Conservation (phyloP, 2,888 invertebrate species). For the Atherix ibis region DNA sequence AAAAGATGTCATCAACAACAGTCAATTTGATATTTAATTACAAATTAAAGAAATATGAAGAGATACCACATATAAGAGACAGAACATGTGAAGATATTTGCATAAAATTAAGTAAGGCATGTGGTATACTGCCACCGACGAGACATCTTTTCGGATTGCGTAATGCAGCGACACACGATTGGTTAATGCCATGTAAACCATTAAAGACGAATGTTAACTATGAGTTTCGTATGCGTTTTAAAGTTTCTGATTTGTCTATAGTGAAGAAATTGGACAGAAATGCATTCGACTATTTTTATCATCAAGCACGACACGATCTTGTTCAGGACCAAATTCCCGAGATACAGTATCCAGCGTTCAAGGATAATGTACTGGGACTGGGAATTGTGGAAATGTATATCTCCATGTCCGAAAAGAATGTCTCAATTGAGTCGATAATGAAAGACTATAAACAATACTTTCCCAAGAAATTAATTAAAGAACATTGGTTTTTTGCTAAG, state of each 20-base stretch:
- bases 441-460: constrained; percentile 70
- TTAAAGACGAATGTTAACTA: constrained; percentile 39
- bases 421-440: constrained; percentile 49
- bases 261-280: constrained; percentile 42
- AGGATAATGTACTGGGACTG: constrained; percentile 63
- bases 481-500: constrained; percentile 59
- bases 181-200: constrained; percentile 49
- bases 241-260: constrained; percentile 35
- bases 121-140: constrained; percentile 59
- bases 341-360: constrained; percentile 60
- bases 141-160: constrained; percentile 64
- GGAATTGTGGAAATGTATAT: constrained; percentile 80
- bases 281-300: constrained; percentile 73
- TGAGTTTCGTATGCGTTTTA: constrained; percentile 68
- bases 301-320: constrained; percentile 70
- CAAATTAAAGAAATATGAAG: constrained; percentile 17
- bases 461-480: constrained; percentile 59
- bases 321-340: constrained; percentile 64
- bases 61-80: constrained; percentile 18
- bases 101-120: constrained; percentile 49
- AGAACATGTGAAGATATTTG: constrained; percentile 52
- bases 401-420: constrained; percentile 59
- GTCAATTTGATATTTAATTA: constrained; percentile 22
- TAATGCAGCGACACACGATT: constrained; percentile 45
- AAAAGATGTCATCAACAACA: too few species aligned